Conservation (phyloP, 1,140 invertebrate genomes). For the Goniozus legneri region DNA sequence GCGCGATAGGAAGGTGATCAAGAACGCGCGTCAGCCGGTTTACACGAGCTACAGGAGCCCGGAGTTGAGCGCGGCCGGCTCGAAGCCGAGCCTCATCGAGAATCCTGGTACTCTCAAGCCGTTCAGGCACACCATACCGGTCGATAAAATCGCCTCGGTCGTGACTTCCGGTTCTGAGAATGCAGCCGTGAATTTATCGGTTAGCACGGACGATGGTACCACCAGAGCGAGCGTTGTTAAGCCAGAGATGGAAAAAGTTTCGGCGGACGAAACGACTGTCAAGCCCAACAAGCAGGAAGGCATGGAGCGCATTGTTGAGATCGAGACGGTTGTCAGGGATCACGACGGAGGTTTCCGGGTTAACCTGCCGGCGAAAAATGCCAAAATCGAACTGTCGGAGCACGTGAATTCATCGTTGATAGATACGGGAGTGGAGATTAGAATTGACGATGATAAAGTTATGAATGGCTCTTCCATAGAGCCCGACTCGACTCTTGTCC, state of each 20-base stretch:
- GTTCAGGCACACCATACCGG: conserved; percentile 62
- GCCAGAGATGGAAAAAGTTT: background rate
- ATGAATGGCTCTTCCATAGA: conserved; percentile 26
- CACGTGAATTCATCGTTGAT: background rate
- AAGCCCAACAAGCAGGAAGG: background rate
- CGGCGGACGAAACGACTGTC: background rate
- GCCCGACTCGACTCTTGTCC: conserved; percentile 25
- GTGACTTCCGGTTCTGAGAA: background rate
- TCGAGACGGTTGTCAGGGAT: conserved; percentile 30
- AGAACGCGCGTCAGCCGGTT: conserved; percentile 43
- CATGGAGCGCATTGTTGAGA: conserved; percentile 25
- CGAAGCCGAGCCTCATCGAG: conserved; percentile 39
- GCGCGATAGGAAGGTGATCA: conserved; percentile 18
- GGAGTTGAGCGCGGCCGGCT: conserved; percentile 48
- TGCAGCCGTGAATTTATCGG: too few species aligned
- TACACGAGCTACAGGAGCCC: conserved; percentile 68
- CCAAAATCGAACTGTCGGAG: conserved; percentile 22
- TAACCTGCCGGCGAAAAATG: conserved; percentile 17
- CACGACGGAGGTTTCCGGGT: conserved; percentile 12
- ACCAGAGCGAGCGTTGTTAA: background rate
- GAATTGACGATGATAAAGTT: conserved; percentile 22
- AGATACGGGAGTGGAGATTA: background rate
- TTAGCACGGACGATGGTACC: background rate
- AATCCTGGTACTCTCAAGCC: conserved; percentile 43
- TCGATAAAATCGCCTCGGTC: conserved; percentile 61